These are phyloP conservation scores for Ostrea edulis DNA, from an alignment of 1,140 invertebrate species.

Conservation along the genomic window DNA sequence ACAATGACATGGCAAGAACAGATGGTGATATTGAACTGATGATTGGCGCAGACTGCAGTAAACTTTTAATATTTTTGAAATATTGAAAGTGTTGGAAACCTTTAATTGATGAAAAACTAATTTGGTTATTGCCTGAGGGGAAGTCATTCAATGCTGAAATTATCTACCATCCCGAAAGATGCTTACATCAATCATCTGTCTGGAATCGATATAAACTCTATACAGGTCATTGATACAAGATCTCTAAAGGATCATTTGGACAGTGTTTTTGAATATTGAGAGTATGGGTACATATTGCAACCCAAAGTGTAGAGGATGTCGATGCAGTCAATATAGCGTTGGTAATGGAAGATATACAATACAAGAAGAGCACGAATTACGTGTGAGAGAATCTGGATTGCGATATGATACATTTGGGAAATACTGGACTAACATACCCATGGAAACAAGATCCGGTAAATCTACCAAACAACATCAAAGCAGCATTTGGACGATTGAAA, in stretches of 20 bases:
- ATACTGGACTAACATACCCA: too few relatives aligned
- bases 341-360: too few relatives aligned
- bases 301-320: constrained; percentile 45
- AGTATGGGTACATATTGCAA: constrained; percentile 33
- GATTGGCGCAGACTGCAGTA: too few relatives aligned
- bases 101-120: constrained; percentile 37
- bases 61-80: constrained; percentile 1
- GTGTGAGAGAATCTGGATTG: too few relatives aligned
- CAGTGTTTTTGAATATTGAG: constrained; percentile 27
- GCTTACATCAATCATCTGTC: too few relatives aligned
- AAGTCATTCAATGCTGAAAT: neutral
- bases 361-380: too few relatives aligned
- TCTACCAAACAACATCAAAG: too few relatives aligned
- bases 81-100: neutral
- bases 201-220: too few relatives aligned
- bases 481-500: too few relatives aligned
- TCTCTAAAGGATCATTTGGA: constrained; percentile 1
- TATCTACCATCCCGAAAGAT: too few relatives aligned
- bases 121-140: constrained; percentile 19
- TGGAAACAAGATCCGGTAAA: too few relatives aligned
- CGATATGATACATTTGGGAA: too few relatives aligned
- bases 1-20: neutral
- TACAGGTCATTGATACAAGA: neutral
- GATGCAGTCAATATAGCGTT: constrained; percentile 18
- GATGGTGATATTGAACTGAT: constrained; percentile 37